Evolutionary conservation across 2,113 vertebrate species (phyloP), one percentile per base, ranked within the genome.

Genomic region (Sapayoa aenigma): DNA sequence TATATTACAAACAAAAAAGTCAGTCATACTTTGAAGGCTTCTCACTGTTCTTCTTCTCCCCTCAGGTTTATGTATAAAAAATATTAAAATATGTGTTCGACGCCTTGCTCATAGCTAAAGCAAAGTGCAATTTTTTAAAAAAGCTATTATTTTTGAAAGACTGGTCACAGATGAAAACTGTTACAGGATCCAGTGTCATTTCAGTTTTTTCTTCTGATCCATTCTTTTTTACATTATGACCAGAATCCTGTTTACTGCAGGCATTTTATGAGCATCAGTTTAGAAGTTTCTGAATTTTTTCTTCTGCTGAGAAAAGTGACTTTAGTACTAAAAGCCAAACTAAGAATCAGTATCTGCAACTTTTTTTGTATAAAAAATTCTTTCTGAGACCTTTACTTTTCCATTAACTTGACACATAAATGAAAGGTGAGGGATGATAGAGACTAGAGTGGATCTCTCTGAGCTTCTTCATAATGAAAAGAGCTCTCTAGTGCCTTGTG

Each of bases 11-110:
- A 58, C 14, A 42, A 63, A 83, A 56, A 24, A 89, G 42, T 9
- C 21, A 72, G 10, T 41, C 11, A 1, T 12, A 35, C 24, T 80
- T 59, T 28, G 42, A 71, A 63, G 23, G 19, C 28, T 77, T 85
- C 63, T 87, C 0, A 0, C 44, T 80, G 35, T 55, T 28, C 28
- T 4, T 39, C 63, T 35, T 31, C 5, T 19, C 37, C 10, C 5
- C 4, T 23, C 11, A n/a, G 11, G 8, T 76, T 88, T 85, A 55
- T 69, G 13, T 35, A 9, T 20, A 35, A 50, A 18, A 67, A 47
- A 41, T 52, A 71, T 35, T 77, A 39, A 60, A 91, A 46, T 27
- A 33, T 39, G 13, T 72, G 31, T 67, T 78, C 50, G 63, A 24
- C 21, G 86, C 55, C 39, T 86, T 77, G 11, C 31, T 89, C 18